Evolutionary conservation across 2,888 invertebrate genomes (phyloP), one percentile per base, ranked within the genome.

Genomic region (Kryphioiulus occultus): DNA sequence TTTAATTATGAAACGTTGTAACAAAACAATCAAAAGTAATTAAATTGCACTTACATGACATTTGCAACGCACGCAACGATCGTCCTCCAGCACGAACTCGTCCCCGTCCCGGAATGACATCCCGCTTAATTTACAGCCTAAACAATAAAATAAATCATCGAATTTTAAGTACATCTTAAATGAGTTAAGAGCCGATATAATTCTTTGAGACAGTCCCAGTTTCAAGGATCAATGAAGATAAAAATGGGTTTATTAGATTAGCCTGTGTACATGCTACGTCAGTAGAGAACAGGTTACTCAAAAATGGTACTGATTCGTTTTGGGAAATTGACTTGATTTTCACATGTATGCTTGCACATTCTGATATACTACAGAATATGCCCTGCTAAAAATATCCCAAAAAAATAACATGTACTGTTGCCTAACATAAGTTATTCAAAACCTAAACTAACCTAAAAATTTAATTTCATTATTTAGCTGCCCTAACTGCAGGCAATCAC

Each of bases 41-140:
- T 22, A 85, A 35, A 85, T 85, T 44, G 15, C 44, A 85, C 88
- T 88, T 86, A 89, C 90, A 86, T 94, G 94, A 92, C 97, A 97
- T 83, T 95, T 95, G 91, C 97, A 97, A 88, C 96, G 96, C 89
- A 97, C 93, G 91, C 97, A 97, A 2, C 97, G 96, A 92, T 97
- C 97, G 91, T 96, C 96, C 82, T 95, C 94, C 83, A 95, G 94
- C 84, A 95, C 95, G 83, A 96, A 96, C 88, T 94, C 93, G 88
- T 95, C 94, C 32, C 96, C 96, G 90, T 96, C 95, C 89, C 95
- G 94, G 42, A 96, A 96, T 78, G 94, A 94, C 92, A 96, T 95
- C 0, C 97, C 97, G 91, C 97, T 96, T 90, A 97, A 95, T 90
- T 94, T 94, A 91, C 96, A 97, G 89, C 95, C 96, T 96, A 93